phyloP scores from a whole-genome alignment of 2,797 vertebrate genomes.

The Scyliorhinus canicula region DNA sequence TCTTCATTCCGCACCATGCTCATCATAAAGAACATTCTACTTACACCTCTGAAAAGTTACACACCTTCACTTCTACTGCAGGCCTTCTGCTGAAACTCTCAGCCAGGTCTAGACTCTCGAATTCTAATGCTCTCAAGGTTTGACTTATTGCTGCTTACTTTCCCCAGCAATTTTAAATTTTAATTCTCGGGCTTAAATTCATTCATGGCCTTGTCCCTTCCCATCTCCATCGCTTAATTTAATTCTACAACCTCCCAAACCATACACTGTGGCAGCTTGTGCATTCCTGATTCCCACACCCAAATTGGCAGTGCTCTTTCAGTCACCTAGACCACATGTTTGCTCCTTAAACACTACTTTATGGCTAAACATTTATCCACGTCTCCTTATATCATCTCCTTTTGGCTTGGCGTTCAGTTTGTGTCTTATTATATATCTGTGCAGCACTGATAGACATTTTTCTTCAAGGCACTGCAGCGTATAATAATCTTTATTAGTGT shows the following conservation, averaged over 20 bases:
- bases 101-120: not conserved
- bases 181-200: not conserved
- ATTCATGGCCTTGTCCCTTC: not conserved
- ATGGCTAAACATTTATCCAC: not conserved
- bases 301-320: not conserved
- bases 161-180: not conserved
- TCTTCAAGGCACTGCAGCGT: not conserved
- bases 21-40: not conserved
- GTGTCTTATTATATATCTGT: not conserved
- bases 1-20: not conserved
- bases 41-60: not conserved
- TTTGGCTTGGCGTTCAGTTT: not conserved
- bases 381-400: not conserved
- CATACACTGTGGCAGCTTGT: not conserved
- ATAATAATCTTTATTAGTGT: too few species aligned
- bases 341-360: not conserved
- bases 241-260: not conserved
- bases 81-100: too few species aligned
- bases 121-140: not conserved
- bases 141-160: not conserved
- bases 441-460: not conserved
- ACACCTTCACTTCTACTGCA: not conserved
- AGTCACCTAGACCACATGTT: not conserved
- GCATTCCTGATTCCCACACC: not conserved
- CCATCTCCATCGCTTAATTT: not conserved